Evolutionary conservation across 1,140 invertebrate genomes (phyloP).

Genomic region (Ephestia elutella): DNA sequence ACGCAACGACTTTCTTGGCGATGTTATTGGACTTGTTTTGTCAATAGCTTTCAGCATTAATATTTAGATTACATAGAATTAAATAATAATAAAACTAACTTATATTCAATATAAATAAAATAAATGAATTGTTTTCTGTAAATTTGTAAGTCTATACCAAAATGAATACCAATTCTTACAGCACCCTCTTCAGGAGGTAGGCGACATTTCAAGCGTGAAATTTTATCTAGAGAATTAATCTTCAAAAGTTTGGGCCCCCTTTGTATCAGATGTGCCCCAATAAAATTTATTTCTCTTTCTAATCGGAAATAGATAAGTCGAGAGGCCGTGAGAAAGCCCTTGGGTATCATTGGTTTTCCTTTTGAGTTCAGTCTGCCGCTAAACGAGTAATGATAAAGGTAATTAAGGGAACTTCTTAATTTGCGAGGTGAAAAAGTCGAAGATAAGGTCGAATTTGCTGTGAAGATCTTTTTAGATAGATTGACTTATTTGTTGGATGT

Average conservation of each 20-base stretch:
- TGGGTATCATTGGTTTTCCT: constrained; percentile 23
- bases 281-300: constrained; percentile 50
- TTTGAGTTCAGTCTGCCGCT: constrained; percentile 17
- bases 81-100: no score
- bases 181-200: constrained; percentile 38
- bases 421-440: constrained; percentile 3
- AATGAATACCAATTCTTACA: background rate
- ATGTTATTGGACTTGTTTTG: no score
- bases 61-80: no score
- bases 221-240: constrained; percentile 71
- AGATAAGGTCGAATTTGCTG: constrained; percentile 1
- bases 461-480: background rate
- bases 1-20: no score
- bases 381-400: constrained; percentile 12
- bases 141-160: background rate
- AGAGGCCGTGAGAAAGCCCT: constrained; percentile 25
- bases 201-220: constrained; percentile 57
- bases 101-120: no score
- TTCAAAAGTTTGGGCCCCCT: constrained; percentile 50
- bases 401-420: constrained; percentile 9
- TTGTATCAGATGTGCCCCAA: constrained; percentile 47
- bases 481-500: background rate
- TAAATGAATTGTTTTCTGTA: no score
- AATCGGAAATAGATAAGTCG: constrained; percentile 42
- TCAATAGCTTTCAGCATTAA: no score